phyloP scores from a whole-genome alignment of 2,888 invertebrate species.

The Andricus quercusramuli region DNA sequence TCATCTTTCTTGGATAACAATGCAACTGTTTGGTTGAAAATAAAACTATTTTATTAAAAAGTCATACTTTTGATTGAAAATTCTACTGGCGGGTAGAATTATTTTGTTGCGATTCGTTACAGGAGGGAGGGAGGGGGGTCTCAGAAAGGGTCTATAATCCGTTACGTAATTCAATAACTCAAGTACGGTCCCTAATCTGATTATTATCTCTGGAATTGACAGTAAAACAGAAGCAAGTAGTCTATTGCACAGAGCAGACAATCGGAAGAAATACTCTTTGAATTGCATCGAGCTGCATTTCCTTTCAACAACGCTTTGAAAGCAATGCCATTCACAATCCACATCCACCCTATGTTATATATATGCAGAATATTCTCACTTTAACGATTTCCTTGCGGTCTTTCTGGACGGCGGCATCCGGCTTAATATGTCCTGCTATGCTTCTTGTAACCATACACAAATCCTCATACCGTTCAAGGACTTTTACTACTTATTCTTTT shows the following conservation, averaged over 20 bases:
- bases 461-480: not conserved
- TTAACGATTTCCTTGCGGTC: slow-evolving; percentile 39
- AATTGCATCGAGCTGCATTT: slow-evolving; percentile 28
- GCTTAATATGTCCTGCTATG: not conserved
- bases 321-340: not conserved
- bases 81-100: no score
- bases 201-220: not conserved
- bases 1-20: no score
- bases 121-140: no score
- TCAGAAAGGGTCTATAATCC: no score
- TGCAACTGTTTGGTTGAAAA: no score
- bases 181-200: not conserved
- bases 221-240: not conserved
- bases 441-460: slow-evolving; percentile 9
- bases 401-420: slow-evolving; percentile 36
- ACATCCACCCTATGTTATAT: slow-evolving; percentile 10
- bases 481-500: no score
- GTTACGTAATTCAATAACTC: no score
- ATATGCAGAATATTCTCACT: slow-evolving; percentile 34
- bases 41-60: no score
- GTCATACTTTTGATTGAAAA: no score
- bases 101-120: no score
- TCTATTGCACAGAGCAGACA: slow-evolving; percentile 1
- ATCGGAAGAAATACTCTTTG: slow-evolving; percentile 23
- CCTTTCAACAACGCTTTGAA: not conserved